Evolutionary conservation across 2,797 vertebrate genomes (phyloP).

Genomic region (Knipowitschia caucasica): DNA sequence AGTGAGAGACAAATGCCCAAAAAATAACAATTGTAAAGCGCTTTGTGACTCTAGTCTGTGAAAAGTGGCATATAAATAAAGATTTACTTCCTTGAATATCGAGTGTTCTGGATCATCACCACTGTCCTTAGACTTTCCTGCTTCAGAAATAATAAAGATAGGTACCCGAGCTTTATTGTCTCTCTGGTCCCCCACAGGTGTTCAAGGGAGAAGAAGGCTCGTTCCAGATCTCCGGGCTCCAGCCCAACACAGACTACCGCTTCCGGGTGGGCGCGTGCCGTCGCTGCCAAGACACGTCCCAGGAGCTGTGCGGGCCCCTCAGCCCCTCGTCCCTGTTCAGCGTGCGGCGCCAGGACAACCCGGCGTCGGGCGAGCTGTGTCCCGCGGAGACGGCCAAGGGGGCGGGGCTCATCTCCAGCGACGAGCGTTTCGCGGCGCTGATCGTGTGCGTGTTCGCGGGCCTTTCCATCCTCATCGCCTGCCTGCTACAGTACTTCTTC

Average conservation of each 20-base stretch:
- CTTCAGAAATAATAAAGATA: no score
- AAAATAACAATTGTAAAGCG: no score
- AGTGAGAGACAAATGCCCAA: no score
- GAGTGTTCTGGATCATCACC: no score
- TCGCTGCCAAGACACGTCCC: conserved; percentile 87
- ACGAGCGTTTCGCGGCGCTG: conserved; percentile 93
- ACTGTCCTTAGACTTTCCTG: no score
- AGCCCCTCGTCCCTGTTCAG: conserved; percentile 89
- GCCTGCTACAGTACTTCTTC: conserved; percentile 96
- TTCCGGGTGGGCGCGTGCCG: conserved; percentile 93
- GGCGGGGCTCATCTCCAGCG: conserved; percentile 84
- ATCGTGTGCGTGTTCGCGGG: conserved; percentile 89
- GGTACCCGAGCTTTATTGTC: no score
- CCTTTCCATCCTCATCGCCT: conserved; percentile 92
- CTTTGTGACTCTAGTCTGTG: no score
- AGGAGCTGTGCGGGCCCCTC: conserved; percentile 92
- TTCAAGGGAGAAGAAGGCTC: conserved; percentile 93
- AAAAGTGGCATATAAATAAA: no score
- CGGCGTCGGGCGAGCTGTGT: conserved; percentile 73
- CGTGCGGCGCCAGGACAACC: conserved; percentile 78
- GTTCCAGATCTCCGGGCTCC: conserved; percentile 93
- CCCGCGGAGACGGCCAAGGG: conserved; percentile 68
- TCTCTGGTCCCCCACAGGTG: conserved; percentile 64
- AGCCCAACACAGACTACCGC: conserved; percentile 94
- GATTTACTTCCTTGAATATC: no score